Conservation (phyloP, 2,113 vertebrate species). For the Clupea harengus region DNA sequence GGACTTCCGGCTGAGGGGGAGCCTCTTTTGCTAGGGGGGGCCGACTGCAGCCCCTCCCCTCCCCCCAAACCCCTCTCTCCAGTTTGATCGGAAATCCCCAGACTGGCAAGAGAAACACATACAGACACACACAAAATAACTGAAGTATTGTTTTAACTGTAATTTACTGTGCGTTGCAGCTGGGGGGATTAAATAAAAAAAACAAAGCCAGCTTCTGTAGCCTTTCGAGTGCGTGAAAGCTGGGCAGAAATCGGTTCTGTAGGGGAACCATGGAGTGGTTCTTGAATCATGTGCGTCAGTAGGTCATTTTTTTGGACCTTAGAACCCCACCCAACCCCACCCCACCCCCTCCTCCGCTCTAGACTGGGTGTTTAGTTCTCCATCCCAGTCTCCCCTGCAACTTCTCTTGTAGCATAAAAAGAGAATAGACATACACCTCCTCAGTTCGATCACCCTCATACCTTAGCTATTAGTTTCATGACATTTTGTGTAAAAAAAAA, state of each 20-base stretch:
- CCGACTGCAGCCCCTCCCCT: background rate
- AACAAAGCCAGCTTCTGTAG: slow-evolving; percentile 77
- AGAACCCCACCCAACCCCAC: background rate
- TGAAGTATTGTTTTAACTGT: slow-evolving; percentile 76
- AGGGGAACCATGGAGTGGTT: slow-evolving; percentile 77
- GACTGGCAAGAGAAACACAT: background rate
- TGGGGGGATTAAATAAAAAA: slow-evolving; percentile 35
- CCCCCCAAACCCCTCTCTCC: slow-evolving; percentile 31
- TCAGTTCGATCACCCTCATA: slow-evolving; percentile 80
- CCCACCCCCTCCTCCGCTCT: background rate
- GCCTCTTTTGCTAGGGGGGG: background rate
- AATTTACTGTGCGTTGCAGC: slow-evolving; percentile 82
- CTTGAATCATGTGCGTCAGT: slow-evolving; percentile 68
- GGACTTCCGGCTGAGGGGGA: slow-evolving; percentile 27
- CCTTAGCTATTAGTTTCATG: slow-evolving; percentile 85
- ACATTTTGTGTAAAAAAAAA: slow-evolving; percentile 80
- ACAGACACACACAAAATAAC: slow-evolving; percentile 49
- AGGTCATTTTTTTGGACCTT: slow-evolving; percentile 52
- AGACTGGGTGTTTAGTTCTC: background rate
- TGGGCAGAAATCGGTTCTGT: slow-evolving; percentile 77
- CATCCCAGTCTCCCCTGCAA: background rate
- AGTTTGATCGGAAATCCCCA: slow-evolving; percentile 33
- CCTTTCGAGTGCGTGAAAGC: slow-evolving; percentile 76
- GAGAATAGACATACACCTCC: slow-evolving; percentile 52
- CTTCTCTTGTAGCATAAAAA: slow-evolving; percentile 7